Percentiles rank a stretch among this genome's conserved stretches.
Evolutionary conservation across 2,797 vertebrate genomes (phyloP).

Genomic region (Chloroceryle amazona): DNA sequence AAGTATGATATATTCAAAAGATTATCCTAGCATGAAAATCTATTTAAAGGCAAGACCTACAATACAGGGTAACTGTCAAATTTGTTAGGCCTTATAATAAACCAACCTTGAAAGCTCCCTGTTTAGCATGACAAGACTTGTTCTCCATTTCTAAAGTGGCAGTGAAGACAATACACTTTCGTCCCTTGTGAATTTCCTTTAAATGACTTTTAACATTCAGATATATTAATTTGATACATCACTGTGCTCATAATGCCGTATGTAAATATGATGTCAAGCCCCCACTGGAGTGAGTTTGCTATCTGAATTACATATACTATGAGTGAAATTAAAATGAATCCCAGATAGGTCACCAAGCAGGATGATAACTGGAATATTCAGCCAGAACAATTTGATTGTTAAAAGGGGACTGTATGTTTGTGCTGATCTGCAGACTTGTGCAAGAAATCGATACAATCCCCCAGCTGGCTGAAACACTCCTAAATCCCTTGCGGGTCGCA

Average conservation of each 20-base stretch:
- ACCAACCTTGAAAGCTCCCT: constrained; percentile 60
- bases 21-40: constrained; percentile 77
- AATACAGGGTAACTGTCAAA: constrained; percentile 69
- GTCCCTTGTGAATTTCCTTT: constrained; percentile 9
- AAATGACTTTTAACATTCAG: constrained; percentile 35
- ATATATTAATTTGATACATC: constrained; percentile 47
- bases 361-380: neutral
- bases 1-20: constrained; percentile 74
- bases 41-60: constrained; percentile 70
- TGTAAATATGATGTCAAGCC: constrained; percentile 26
- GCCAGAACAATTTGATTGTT: neutral
- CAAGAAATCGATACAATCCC: neutral
- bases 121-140: constrained; percentile 49
- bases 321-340: neutral
- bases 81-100: constrained; percentile 66
- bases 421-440: neutral
- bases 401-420: neutral
- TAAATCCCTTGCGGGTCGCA: accelerated
- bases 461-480: neutral
- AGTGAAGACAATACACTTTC: constrained; percentile 20
- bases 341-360: neutral
- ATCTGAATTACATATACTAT: neutral
- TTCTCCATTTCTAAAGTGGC: constrained; percentile 31
- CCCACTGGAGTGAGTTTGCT: neutral
- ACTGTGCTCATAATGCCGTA: neutral